Evolutionary conservation across 2,888 invertebrate species (phyloP), one percentile per base, ranked within the genome.

Genomic region (Oscheius sp.): DNA sequence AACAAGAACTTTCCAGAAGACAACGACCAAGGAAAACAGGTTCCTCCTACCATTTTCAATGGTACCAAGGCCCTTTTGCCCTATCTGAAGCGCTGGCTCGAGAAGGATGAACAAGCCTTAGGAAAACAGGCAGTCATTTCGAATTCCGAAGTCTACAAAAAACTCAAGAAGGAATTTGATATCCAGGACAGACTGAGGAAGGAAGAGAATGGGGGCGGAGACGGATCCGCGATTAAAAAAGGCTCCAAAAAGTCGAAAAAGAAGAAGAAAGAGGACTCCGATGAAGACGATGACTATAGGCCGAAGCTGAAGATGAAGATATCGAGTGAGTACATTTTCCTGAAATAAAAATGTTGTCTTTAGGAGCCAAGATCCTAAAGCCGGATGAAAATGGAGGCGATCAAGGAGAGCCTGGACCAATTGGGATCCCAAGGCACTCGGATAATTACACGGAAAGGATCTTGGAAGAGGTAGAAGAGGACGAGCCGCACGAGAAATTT

Each of bases 11-110:
- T 48, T 42, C 13, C 32, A 80, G 82, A 82, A 62, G 58, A 55
- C 35, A 79, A 76, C n/a, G 78, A 79, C 37, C 78, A 79, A 48
- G 77, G 76, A 13, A 62, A 66, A 1, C 74, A 75, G n/a, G 48
- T 55, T 3, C 76, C 79, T 9, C 4, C 13, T 0, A 9, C 13
- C 10, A 29, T 73, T 9, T 78, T 76, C 75, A 60, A 51, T 3
- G 76, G 75, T 10, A 62, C 79, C 3, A 42, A 76, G 53, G 66
- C 73, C 4, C 53, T 79, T 5, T 35, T 73, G 13, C 76, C 68
- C 7, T 33, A 42, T 37, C 65, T 82, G 66, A 51, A 70, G 13
- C n/a, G 57, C 32, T 82, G 82, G 82, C 9, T 74, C 3, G 70
- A 75, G 7, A 53, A 72, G 5, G 82, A 80, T 1, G 53, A 60